Base-by-base conservation (phyloP, 2,113 vertebrate species). In the Ploceus nigricollis region DNA sequence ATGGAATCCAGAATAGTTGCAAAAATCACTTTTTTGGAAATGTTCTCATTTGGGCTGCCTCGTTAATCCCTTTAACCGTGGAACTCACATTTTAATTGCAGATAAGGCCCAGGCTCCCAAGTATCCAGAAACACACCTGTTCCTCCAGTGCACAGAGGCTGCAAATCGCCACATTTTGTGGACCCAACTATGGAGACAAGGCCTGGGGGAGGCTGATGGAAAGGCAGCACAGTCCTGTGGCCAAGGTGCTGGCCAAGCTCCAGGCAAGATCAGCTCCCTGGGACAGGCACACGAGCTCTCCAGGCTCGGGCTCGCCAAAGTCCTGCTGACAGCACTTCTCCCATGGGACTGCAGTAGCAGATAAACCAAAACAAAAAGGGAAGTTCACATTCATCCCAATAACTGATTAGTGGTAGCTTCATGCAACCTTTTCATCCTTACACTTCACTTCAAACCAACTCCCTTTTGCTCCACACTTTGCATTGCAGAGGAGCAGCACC, bases 41-140 rank as follows among this genome's bases (percentile, higher is more conserved):
- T 17, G 11, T 86, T 88, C 79, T 88, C 54, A 57, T 81, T 83
- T 83, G 54, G 50, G 63, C 47, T 92, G 68, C 60, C 63, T 90
- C 85, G 47, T 86, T 86, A 93, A 87, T 90, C 63, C 75, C 50
- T 92, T 93, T 93, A 95, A 90, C 31, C 50, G 31, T 4, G 18
- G 50, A 82, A 81, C 12, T 88, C 64, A 22, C 28, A 27, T 83
- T 79, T 79, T 60, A 72, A 82, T 42, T 88, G 71, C 50, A 64
- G 66, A 47, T 20, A 44, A n/a, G 35, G 50, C 28, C 22, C 33
- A 50, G 53, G 66, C 33, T 82, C 40, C 39, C 47, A 56, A 51
- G 23, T 15, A 30, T 16, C 28, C 2, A 1, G 58, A 66, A 61
- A 24, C 33, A 37, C 25, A 65, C 44, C 45, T 11, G 13, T 33